phyloP scores from a whole-genome alignment of 2,888 invertebrate genomes.

The Drosophila testacea region DNA sequence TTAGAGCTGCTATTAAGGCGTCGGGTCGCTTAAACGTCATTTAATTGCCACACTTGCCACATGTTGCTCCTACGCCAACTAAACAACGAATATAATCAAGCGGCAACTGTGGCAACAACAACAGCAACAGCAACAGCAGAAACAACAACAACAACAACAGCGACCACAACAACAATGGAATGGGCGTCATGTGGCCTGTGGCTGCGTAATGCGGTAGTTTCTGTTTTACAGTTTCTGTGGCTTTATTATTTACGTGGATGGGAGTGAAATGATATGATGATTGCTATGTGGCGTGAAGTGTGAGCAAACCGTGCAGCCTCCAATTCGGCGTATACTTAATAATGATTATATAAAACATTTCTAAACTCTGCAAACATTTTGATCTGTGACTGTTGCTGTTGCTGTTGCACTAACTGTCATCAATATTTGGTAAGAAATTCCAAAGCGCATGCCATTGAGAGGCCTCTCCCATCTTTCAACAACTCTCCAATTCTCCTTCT shows the following conservation, averaged over 20 bases:
- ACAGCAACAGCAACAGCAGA: constrained; percentile 15
- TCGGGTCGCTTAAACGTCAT: constrained; percentile 36
- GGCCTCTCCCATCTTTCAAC: constrained; percentile 22
- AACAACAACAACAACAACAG: constrained; percentile 20
- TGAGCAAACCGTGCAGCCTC: constrained; percentile 34
- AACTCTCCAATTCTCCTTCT: not conserved
- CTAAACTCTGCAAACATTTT: constrained; percentile 23
- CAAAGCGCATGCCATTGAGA: constrained; percentile 48
- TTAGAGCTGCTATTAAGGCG: constrained; percentile 6
- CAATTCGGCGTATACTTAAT: constrained; percentile 40
- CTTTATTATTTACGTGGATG: constrained; percentile 30
- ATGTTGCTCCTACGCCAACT: constrained; percentile 53
- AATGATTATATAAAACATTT: constrained; percentile 45
- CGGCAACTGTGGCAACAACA: constrained; percentile 28
- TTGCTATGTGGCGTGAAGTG: constrained; percentile 23
- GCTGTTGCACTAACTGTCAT: constrained; percentile 58
- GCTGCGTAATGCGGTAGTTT: constrained; percentile 70
- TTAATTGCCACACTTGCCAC: constrained; percentile 64
- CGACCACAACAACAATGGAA: constrained; percentile 6
- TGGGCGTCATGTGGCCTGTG: constrained; percentile 29
- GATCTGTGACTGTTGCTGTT: constrained; percentile 8
- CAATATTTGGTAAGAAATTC: constrained; percentile 75
- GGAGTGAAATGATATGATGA: constrained; percentile 44
- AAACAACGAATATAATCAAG: constrained; percentile 54
- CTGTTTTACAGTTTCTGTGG: constrained; percentile 29